These are phyloP conservation scores for Zalophus californianus DNA, from an alignment of 2,797 vertebrate species.

Conservation along the genomic window DNA sequence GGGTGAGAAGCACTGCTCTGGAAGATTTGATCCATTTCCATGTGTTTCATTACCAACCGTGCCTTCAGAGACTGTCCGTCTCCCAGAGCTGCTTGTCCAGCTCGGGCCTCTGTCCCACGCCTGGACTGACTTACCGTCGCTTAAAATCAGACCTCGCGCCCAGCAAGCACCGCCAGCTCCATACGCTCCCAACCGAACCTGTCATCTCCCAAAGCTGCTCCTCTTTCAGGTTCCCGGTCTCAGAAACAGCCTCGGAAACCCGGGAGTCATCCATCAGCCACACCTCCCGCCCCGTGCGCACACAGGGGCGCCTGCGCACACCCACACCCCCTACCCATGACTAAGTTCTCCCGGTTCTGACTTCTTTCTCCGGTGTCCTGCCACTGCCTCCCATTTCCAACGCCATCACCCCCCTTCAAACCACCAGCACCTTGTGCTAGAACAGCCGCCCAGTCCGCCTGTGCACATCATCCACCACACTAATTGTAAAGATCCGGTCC, in stretches of 20 bases:
- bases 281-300: neutral
- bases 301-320: too few relatives aligned
- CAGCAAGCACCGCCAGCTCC: neutral
- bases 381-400: neutral
- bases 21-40: neutral
- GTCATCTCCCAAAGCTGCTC: neutral
- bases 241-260: neutral
- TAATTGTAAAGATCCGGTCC: neutral
- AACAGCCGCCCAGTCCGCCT: accelerated
- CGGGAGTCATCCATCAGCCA: accelerated
- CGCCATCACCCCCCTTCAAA: too few relatives aligned
- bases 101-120: neutral
- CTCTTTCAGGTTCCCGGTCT: neutral
- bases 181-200: neutral
- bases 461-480: neutral
- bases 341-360: too few relatives aligned
- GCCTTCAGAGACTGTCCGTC: neutral
- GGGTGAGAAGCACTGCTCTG: neutral
- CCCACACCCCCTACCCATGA: neutral
- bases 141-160: neutral
- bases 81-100: neutral
- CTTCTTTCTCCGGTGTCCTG: neutral
- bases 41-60: neutral
- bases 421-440: neutral
- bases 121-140: neutral